Conservation (phyloP, 2,113 vertebrate genomes). For the Tragelaphus buxtoni region DNA sequence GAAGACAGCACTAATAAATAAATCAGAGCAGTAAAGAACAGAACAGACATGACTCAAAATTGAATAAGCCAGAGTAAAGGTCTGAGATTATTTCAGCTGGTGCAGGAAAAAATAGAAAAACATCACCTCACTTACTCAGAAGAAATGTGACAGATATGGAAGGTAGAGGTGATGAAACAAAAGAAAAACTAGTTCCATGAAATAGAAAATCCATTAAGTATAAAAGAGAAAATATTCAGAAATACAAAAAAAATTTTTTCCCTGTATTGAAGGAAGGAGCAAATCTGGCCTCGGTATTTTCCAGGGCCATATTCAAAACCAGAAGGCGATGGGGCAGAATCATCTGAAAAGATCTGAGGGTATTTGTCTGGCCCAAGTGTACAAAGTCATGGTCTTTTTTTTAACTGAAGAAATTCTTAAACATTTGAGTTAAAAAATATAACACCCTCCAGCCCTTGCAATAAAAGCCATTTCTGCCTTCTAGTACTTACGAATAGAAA, state of each 20-base stretch:
- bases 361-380: not conserved
- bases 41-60: not conserved
- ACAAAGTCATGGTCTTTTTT: not conserved
- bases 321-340: not conserved
- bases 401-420: not conserved
- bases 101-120: not conserved
- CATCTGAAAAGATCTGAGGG: not conserved
- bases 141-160: not conserved
- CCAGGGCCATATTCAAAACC: not conserved
- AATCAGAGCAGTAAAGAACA: not conserved
- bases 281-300: not conserved
- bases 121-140: not conserved
- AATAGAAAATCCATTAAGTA: not conserved
- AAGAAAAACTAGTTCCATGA: not conserved
- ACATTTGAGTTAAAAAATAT: not conserved
- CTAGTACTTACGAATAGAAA: not conserved
- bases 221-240: not conserved
- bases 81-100: not conserved
- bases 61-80: not conserved
- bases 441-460: not conserved
- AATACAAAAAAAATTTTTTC: not conserved
- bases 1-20: not conserved
- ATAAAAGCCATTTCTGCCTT: not conserved
- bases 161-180: not conserved
- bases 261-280: not conserved